phyloP scores from a whole-genome alignment of 2,888 invertebrate species.

The Drosophila greeni region DNA sequence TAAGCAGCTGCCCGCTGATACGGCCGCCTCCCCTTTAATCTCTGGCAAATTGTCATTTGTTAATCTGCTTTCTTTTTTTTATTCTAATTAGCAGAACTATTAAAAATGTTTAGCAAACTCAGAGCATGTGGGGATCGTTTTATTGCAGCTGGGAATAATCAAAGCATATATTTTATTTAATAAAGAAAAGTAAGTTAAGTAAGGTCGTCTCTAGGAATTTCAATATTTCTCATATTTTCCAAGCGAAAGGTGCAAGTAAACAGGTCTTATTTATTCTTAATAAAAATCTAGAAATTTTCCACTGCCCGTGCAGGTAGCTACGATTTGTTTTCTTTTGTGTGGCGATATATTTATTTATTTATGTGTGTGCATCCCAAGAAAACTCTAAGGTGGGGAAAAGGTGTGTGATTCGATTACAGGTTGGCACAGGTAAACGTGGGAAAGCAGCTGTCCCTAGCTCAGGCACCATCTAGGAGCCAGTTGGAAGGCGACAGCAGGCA shows the following conservation, averaged over 20 bases:
- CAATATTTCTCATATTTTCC: not conserved
- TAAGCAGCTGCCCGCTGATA: slow-evolving; percentile 19
- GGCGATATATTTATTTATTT: slow-evolving; percentile 36
- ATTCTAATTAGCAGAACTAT: not conserved
- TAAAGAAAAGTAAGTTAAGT: too few species aligned
- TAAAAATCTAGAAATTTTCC: slow-evolving; percentile 52
- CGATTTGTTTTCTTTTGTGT: slow-evolving; percentile 21
- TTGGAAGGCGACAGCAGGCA: slow-evolving; percentile 34
- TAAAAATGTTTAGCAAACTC: slow-evolving; percentile 14
- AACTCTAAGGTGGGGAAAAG: slow-evolving; percentile 2
- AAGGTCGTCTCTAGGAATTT: too few species aligned
- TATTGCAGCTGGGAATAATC: not conserved
- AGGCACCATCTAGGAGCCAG: not conserved
- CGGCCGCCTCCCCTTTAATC: slow-evolving; percentile 21
- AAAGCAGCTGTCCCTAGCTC: slow-evolving; percentile 22
- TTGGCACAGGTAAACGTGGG: slow-evolving; percentile 38
- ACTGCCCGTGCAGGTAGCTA: slow-evolving; percentile 54
- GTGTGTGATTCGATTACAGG: slow-evolving; percentile 47
- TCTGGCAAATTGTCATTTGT: slow-evolving; percentile 8
- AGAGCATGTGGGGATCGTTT: not conserved
- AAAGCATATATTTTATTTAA: too few species aligned
- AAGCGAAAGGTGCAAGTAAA: too few species aligned
- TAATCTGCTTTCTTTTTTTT: not conserved
- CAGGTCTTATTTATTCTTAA: too few species aligned
- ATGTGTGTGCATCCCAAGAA: slow-evolving; percentile 11